Evolutionary conservation across 1,140 invertebrate species (phyloP).

Genomic region (Coenobita brevimanus): DNA sequence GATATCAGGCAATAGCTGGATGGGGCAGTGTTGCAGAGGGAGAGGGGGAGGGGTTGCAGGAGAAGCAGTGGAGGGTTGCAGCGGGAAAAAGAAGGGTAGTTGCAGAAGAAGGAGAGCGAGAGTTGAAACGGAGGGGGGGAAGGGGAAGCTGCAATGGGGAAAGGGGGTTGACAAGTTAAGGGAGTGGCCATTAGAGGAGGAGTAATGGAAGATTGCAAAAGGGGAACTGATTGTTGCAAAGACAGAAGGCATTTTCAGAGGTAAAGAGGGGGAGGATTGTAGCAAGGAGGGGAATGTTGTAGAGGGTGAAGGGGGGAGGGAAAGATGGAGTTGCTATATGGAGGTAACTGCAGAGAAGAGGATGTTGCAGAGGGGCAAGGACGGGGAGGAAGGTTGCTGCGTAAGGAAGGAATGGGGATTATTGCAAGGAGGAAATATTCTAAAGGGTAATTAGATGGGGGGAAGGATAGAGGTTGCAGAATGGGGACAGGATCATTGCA

Average conservation of each 20-base stretch:
- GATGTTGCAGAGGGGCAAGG: neutral
- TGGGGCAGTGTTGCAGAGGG: no score
- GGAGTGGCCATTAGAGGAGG: no score
- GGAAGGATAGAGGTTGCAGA: neutral
- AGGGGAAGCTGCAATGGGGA: no score
- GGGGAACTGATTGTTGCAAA: no score
- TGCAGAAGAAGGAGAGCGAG: no score
- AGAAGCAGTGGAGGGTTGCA: no score
- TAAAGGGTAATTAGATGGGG: neutral
- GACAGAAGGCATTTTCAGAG: no score
- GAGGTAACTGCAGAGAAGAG: neutral
- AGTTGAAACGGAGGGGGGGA: neutral
- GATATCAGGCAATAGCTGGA: no score
- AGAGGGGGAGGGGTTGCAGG: no score
- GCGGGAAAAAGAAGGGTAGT: no score
- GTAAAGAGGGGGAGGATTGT: neutral
- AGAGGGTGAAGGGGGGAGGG: constrained; percentile 2
- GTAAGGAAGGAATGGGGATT: neutral
- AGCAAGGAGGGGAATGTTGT: neutral
- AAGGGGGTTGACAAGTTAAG: no score
- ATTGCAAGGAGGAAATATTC: neutral
- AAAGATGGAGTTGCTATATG: neutral
- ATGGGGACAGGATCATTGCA: neutral
- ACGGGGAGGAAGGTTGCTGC: neutral
- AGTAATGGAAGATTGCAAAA: no score